Evolutionary conservation across 2,797 vertebrate species (phyloP), one percentile per base, ranked within the genome.

Genomic region (Danio albolineatus): DNA sequence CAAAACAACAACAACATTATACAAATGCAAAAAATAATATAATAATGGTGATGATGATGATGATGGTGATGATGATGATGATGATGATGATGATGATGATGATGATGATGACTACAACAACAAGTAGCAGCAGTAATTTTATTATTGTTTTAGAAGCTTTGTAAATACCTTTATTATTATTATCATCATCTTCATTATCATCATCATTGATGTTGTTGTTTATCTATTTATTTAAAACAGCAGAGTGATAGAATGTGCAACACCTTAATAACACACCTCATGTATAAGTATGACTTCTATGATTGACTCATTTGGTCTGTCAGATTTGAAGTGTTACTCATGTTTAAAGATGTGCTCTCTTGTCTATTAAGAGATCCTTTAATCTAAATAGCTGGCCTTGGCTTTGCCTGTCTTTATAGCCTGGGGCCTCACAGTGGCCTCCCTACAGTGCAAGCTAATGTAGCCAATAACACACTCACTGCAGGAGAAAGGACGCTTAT

Each of bases 341-440:
- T 85, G 67, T 80, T 85, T 82, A 80, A 83, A 85, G 78, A 75
- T 80, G 78, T 67, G 64, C 76, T 78, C 62, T 82, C 60, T 61
- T 67, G 46, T 76, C 59, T 76, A 80, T 83, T 82, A 83, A 28
- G 72, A 61, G 59, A 62, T 54, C 67, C 76, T 85, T 82, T 85
- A 82, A 85, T 80, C 75, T 59, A 36, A 77, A 69, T 75, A 60
- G 61, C 44, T 28, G 39, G 77, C 67, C 77, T 54, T 62, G 57
- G 67, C 19, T 71, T 62, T 79, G 77, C 77, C 77, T 62, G 67
- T 72, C 77, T 79, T 79, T 72, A 72, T 79, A 79, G 77, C 77
- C 77, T 75, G 72, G 66, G 67, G 82, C 61, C 39, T 78, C 21
- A 67, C 70, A 79, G 66, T 49, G 54, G 78, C 65, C 71, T 72